A percentile compares a stretch with the other conserved stretches of the same genome.
Conservation (phyloP, 2,888 invertebrate genomes). For the Tupiocoris notatus region DNA sequence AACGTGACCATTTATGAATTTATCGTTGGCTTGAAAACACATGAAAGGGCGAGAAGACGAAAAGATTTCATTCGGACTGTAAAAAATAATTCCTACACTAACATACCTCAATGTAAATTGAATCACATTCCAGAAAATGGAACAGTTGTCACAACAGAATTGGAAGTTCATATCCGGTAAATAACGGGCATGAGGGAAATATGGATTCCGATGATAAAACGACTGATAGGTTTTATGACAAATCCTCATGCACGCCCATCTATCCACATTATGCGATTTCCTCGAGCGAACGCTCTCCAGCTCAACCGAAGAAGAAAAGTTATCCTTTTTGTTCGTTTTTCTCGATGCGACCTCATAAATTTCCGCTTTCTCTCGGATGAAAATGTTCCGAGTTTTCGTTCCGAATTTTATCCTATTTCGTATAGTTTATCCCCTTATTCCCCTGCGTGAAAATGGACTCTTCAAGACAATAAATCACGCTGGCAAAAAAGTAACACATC, state of each 20-base stretch:
- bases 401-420: neutral
- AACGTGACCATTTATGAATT: too few species aligned
- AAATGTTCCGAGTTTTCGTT: constrained; percentile 10
- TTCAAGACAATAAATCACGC: neutral
- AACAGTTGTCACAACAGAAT: too few species aligned
- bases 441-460: neutral
- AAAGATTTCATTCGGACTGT: too few species aligned
- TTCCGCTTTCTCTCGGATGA: constrained; percentile 9
- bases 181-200: too few species aligned
- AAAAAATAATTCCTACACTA: too few species aligned
- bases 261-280: constrained; percentile 18
- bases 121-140: too few species aligned
- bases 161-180: too few species aligned
- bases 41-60: too few species aligned
- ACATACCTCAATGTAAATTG: too few species aligned
- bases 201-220: neutral
- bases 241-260: constrained; percentile 17
- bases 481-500: too few species aligned
- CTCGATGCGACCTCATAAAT: constrained; percentile 12
- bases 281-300: neutral
- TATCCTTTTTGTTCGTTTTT: too few species aligned
- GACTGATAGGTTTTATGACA: constrained; percentile 20
- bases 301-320: neutral
- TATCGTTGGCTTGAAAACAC: too few species aligned
- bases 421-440: neutral